These are phyloP conservation scores for Nemurella pictetii DNA, from an alignment of 2,888 invertebrate genomes.

Conservation along the genomic window DNA sequence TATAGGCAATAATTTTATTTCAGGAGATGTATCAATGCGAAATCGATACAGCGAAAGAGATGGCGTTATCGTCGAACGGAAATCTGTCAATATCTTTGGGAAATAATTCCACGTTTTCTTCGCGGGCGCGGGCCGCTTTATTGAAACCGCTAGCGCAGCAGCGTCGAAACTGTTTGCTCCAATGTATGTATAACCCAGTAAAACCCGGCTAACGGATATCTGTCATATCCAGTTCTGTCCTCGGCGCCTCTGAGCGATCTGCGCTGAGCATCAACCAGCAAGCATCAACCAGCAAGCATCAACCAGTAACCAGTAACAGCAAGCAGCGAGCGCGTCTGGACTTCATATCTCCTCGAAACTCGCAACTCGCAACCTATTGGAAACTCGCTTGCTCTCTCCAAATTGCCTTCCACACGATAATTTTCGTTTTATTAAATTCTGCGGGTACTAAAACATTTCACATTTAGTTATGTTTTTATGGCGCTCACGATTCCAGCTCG, in stretches of 20 bases:
- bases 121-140: neutral
- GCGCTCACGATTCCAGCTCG: neutral
- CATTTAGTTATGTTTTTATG: neutral
- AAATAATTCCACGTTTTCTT: neutral
- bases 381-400: neutral
- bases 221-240: conserved; percentile 9
- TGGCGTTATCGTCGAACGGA: conserved; percentile 1
- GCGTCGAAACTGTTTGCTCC: neutral
- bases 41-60: neutral
- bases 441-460: neutral
- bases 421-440: neutral
- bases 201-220: conserved; percentile 11
- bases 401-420: neutral
- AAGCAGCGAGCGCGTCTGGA: no score
- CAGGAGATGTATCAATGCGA: conserved; percentile 8
- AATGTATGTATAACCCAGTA: conserved; percentile 2
- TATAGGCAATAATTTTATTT: neutral
- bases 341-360: neutral
- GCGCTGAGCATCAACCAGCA: no score
- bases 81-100: conserved; percentile 15
- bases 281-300: no score
- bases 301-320: no score
- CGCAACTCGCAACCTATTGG: neutral
- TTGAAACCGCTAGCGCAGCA: neutral
- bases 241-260: neutral